These are phyloP conservation scores for Dasyprocta punctata DNA, from an alignment of 2,113 vertebrate species.

Conservation along the genomic window DNA sequence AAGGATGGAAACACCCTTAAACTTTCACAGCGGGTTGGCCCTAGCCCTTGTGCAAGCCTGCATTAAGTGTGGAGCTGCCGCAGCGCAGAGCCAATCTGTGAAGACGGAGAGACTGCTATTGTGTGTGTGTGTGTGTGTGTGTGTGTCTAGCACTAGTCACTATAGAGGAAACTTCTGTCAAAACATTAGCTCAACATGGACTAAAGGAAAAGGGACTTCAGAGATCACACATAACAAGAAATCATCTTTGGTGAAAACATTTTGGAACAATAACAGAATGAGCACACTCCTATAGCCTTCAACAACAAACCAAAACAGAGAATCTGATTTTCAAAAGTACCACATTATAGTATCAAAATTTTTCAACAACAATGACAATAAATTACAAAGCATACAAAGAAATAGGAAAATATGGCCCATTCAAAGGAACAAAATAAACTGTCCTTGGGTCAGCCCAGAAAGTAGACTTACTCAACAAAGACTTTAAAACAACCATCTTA, in stretches of 20 bases:
- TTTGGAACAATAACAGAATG: not conserved
- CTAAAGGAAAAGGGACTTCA: not conserved
- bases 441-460: not conserved
- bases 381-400: not conserved
- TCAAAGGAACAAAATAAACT: not conserved
- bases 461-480: not conserved
- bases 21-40: not conserved
- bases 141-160: not conserved
- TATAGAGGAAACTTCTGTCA: not conserved
- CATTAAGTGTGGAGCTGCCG: not conserved
- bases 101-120: not conserved
- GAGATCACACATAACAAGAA: not conserved
- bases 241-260: not conserved
- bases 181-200: not conserved
- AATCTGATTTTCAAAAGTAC: not conserved
- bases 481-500: not conserved
- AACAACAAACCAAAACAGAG: not conserved
- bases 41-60: not conserved
- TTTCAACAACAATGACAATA: not conserved
- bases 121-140: not conserved
- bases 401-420: not conserved
- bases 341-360: not conserved
- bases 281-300: not conserved
- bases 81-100: no score
- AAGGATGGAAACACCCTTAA: not conserved